Conservation (phyloP, 2,888 invertebrate species). For the Cremastobaeus sp. region DNA sequence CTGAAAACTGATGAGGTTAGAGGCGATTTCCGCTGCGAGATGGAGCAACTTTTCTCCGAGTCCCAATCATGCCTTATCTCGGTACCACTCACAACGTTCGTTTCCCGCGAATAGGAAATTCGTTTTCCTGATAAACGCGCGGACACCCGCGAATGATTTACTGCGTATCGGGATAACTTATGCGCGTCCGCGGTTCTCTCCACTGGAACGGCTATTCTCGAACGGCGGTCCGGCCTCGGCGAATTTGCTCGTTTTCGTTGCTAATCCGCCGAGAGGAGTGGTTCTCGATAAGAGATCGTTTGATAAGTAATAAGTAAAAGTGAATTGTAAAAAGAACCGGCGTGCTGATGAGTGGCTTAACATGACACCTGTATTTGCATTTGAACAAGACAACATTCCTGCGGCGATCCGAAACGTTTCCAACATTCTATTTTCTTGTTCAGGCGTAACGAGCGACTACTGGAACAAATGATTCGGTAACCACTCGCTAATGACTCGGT, state of each 20-base stretch:
- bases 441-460: neutral
- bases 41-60: constrained; percentile 2
- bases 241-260: constrained; percentile 20
- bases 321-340: constrained; percentile 17
- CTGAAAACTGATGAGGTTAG: constrained; percentile 21
- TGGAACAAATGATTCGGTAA: constrained; percentile 11
- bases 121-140: neutral
- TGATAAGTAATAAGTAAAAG: constrained; percentile 26
- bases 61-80: constrained; percentile 28
- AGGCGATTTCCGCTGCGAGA: constrained; percentile 16
- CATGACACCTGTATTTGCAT: constrained; percentile 6
- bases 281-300: no score
- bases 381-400: constrained; percentile 27
- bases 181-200: no score
- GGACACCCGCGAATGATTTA: constrained; percentile 32
- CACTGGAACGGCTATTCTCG: neutral
- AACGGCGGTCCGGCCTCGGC: neutral
- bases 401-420: constrained; percentile 6
- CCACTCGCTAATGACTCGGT: constrained; percentile 23
- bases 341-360: neutral
- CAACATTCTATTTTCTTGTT: constrained; percentile 16
- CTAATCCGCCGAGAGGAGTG: no score
- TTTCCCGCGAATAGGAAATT: constrained; percentile 1
- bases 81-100: neutral
- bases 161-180: constrained; percentile 21